Conservation (phyloP, 2,797 vertebrate genomes). For the Cuculus canorus region DNA sequence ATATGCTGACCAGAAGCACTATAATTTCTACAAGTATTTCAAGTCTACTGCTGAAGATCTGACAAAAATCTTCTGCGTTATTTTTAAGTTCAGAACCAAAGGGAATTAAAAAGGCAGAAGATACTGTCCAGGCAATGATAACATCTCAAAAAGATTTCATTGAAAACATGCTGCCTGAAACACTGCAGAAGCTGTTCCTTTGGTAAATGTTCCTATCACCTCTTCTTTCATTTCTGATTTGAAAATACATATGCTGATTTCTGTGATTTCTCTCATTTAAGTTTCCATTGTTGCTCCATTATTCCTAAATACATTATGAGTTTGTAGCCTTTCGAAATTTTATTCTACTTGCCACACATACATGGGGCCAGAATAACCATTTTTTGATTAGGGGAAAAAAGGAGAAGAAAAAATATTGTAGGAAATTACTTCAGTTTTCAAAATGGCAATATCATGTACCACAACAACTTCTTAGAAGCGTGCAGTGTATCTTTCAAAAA, state of each 20-base stretch:
- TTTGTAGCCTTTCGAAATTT: conserved; percentile 24
- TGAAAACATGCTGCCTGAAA: conserved; percentile 11
- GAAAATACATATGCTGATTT: conserved; percentile 16
- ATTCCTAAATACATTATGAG: not conserved
- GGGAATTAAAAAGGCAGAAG: not conserved
- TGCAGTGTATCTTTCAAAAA: not conserved
- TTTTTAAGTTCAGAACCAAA: conserved; percentile 18
- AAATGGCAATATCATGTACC: not conserved
- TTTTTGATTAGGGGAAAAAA: conserved; percentile 14
- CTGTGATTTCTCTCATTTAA: not conserved
- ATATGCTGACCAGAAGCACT: not conserved
- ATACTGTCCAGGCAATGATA: not conserved
- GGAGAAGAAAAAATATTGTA: not conserved
- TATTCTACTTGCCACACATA: not conserved
- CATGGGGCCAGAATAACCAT: not conserved
- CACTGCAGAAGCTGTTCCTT: conserved; percentile 10
- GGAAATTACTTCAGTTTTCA: not conserved
- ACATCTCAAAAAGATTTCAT: conserved; percentile 13
- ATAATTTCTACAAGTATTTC: not conserved
- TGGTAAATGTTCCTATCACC: not conserved
- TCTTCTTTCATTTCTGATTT: conserved; percentile 31
- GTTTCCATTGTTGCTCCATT: conserved; percentile 33
- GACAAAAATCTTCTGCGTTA: not conserved
- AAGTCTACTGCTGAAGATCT: not conserved
- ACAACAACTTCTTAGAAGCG: not conserved